phyloP scores from a whole-genome alignment of 2,888 invertebrate species.

The Oegoconia quadripuncta region DNA sequence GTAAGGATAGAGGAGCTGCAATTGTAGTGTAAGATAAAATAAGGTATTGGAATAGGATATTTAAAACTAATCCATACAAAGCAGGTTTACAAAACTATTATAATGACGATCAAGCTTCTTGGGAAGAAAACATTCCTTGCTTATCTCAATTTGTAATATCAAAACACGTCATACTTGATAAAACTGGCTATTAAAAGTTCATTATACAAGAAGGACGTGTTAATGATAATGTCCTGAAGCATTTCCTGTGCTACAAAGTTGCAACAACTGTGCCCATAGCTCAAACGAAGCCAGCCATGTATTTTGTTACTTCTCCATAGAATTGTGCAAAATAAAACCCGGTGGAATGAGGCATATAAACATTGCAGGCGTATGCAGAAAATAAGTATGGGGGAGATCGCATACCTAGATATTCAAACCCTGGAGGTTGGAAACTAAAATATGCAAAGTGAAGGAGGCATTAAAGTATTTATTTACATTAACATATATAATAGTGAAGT shows the following conservation, averaged over 20 bases:
- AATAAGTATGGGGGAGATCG: constrained; percentile 52
- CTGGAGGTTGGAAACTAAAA: constrained; percentile 36
- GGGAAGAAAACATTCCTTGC: too few species aligned
- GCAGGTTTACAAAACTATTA: too few species aligned
- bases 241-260: background rate
- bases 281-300: background rate
- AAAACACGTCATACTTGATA: too few species aligned
- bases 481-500: background rate
- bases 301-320: constrained; percentile 11
- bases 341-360: constrained; percentile 30
- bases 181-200: too few species aligned
- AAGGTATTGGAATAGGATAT: too few species aligned
- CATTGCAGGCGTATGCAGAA: constrained; percentile 42
- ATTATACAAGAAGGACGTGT: too few species aligned
- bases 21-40: too few species aligned
- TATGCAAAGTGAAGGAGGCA: constrained; percentile 40
- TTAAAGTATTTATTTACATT: constrained; percentile 6
- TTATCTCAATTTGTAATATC: too few species aligned
- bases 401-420: constrained; percentile 44
- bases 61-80: too few species aligned
- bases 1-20: too few species aligned
- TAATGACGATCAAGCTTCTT: too few species aligned
- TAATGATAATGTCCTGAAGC: too few species aligned
- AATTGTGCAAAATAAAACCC: constrained; percentile 31
- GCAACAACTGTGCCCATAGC: background rate